Evolutionary conservation across 2,113 vertebrate species (phyloP).

Genomic region (Copsychus sechellarum): DNA sequence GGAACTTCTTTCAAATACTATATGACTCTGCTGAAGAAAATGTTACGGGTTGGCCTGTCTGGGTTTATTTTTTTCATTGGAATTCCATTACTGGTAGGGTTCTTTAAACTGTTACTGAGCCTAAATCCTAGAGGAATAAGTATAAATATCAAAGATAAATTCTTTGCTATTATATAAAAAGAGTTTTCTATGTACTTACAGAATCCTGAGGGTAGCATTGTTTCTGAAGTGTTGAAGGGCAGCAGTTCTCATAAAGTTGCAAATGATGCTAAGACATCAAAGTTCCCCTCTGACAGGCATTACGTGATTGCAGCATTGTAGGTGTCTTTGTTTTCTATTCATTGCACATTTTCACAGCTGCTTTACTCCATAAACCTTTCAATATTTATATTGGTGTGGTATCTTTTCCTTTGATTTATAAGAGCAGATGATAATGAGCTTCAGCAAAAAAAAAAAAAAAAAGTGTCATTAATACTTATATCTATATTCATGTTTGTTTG

Average conservation of each 20-base stretch:
- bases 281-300: background rate
- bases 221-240: conserved; percentile 13
- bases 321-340: conserved; percentile 49
- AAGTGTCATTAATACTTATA: conserved; percentile 50
- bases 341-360: conserved; percentile 52
- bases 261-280: background rate
- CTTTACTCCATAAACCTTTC: conserved; percentile 54
- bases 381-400: conserved; percentile 23
- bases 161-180: background rate
- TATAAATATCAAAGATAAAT: background rate
- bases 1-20: background rate
- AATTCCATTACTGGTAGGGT: background rate
- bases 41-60: background rate
- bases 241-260: background rate
- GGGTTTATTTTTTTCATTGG: background rate
- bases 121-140: background rate
- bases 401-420: conserved; percentile 26
- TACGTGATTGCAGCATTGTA: background rate
- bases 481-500: conserved; percentile 79
- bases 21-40: background rate
- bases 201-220: background rate
- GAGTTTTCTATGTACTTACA: background rate
- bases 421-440: conserved; percentile 9
- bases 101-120: background rate
- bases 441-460: background rate